These are phyloP conservation scores for Rhagoletis pomonella DNA, from an alignment of 1,140 invertebrate genomes.

Conservation along the genomic window DNA sequence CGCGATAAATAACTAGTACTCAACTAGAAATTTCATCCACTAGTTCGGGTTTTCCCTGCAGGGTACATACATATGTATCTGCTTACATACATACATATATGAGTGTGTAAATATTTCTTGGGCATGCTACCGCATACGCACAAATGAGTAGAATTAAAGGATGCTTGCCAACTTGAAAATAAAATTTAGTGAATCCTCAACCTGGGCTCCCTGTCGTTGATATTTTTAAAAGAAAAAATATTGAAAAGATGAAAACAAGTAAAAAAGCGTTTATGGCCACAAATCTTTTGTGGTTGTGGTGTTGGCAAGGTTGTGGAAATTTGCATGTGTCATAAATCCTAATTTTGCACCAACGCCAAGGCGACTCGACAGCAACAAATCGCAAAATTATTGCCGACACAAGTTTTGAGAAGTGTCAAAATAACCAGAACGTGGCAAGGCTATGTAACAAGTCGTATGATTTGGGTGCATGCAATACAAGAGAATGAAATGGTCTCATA, in stretches of 20 bases:
- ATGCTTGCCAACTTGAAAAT: neutral
- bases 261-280: slow-evolving; percentile 71
- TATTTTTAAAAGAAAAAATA: slow-evolving; percentile 40
- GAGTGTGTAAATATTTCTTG: neutral
- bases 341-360: slow-evolving; percentile 61
- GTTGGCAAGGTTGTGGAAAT: slow-evolving; percentile 65
- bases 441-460: slow-evolving; percentile 1
- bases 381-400: slow-evolving; percentile 50
- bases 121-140: neutral
- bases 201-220: neutral
- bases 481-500: neutral
- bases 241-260: neutral
- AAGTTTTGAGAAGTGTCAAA: slow-evolving; percentile 52
- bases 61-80: too few species aligned
- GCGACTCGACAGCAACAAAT: slow-evolving; percentile 47
- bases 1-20: too few species aligned
- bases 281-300: slow-evolving; percentile 41
- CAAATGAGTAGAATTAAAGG: neutral
- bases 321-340: slow-evolving; percentile 73
- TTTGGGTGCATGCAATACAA: neutral
- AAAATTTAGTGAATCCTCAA: neutral
- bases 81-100: neutral
- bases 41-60: too few species aligned
- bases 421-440: slow-evolving; percentile 33
- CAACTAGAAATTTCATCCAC: too few species aligned